A percentile compares a stretch with the other conserved stretches of the same genome.
phyloP scores from a whole-genome alignment of 1,140 invertebrate genomes.

The Drusus annulatus region DNA sequence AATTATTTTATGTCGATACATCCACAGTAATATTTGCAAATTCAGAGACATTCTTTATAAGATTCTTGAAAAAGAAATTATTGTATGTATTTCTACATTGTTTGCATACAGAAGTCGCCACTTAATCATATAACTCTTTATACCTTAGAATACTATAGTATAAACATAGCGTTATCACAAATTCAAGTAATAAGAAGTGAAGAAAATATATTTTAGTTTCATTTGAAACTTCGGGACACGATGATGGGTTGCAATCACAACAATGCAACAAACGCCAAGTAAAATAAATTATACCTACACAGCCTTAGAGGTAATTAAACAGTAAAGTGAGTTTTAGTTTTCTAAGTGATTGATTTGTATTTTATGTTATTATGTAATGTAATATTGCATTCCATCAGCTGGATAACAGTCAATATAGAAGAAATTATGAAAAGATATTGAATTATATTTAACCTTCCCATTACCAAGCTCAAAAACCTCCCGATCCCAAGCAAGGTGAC shows the following conservation, averaged over 20 bases:
- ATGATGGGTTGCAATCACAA: not conserved
- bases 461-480: no score
- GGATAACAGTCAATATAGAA: no score
- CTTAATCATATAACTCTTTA: slow-evolving; percentile 51
- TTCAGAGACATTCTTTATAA: not conserved
- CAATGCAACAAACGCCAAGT: slow-evolving; percentile 11
- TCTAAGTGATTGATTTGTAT: no score
- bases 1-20: not conserved
- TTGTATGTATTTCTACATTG: not conserved
- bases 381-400: no score
- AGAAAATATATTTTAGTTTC: slow-evolving; percentile 44
- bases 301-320: slow-evolving; percentile 12
- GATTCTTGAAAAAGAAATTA: no score
- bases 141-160: slow-evolving; percentile 55
- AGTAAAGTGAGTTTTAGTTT: not conserved
- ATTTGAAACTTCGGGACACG: slow-evolving; percentile 13
- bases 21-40: not conserved
- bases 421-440: no score
- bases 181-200: slow-evolving; percentile 49
- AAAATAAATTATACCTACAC: slow-evolving; percentile 14
- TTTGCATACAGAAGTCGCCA: slow-evolving; percentile 20
- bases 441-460: no score
- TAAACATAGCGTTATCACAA: slow-evolving; percentile 57
- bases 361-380: no score
- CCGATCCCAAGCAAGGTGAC: no score